A percentile compares a stretch with the other conserved stretches of the same genome.
Evolutionary conservation across 2,888 invertebrate species (phyloP).

Genomic region (Chaitophorus viminalis): DNA sequence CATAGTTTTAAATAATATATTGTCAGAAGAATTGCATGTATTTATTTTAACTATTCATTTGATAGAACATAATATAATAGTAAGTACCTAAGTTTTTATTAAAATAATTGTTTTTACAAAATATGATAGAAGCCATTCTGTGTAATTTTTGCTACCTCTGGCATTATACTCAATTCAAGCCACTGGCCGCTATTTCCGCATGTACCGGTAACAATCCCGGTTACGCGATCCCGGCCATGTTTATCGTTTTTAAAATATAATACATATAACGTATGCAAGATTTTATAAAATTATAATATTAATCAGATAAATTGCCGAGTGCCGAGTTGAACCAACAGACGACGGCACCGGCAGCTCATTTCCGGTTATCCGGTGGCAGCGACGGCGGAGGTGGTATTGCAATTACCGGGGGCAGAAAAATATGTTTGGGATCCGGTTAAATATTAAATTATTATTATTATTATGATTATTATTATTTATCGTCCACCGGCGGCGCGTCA

Average conservation of each 20-base stretch:
- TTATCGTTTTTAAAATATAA: neutral
- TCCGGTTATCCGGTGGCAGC: neutral
- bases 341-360: neutral
- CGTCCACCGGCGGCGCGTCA: neutral
- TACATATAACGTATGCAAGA: neutral
- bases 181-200: too few species aligned
- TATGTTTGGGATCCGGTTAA: conserved; percentile 2
- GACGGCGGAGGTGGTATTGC: neutral
- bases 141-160: too few species aligned
- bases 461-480: neutral
- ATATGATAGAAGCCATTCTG: too few species aligned
- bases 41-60: too few species aligned
- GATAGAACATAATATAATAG: too few species aligned
- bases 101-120: too few species aligned
- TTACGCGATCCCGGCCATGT: neutral
- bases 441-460: neutral
- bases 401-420: conserved; percentile 18
- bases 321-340: neutral
- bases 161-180: too few species aligned
- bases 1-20: too few species aligned
- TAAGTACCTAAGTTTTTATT: too few species aligned
- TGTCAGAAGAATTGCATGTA: too few species aligned
- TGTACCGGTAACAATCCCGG: too few species aligned
- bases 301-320: neutral
- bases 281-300: neutral